Percentiles rank a stretch among this genome's conserved stretches.
These are phyloP conservation scores for Quadriops clusia DNA, from an alignment of 2,888 invertebrate genomes.

Conservation along the genomic window DNA sequence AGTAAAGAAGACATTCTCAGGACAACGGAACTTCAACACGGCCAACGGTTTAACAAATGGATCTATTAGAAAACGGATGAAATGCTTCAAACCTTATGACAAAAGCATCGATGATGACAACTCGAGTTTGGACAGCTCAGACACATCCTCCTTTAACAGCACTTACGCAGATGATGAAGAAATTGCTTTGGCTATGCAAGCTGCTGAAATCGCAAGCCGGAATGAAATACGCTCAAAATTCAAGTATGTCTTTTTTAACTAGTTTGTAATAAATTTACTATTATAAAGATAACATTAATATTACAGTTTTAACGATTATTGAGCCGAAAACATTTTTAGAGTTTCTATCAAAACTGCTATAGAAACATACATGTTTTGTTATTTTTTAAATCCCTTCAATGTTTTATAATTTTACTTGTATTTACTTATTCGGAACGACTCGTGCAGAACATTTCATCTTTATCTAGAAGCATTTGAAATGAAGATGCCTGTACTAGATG, in stretches of 20 bases:
- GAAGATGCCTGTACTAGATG: no score
- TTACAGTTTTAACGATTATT: neutral
- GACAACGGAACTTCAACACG: conserved; percentile 20
- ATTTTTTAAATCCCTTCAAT: conserved; percentile 56
- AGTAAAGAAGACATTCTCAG: conserved; percentile 9
- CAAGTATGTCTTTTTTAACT: conserved; percentile 40
- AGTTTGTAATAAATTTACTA: conserved; percentile 4
- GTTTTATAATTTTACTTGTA: no score
- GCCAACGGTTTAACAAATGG: no score
- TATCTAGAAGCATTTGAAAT: no score
- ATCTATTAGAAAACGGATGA: conserved; percentile 19
- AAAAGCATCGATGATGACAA: conserved; percentile 23
- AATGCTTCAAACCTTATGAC: conserved; percentile 6
- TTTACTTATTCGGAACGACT: no score
- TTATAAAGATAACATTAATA: neutral
- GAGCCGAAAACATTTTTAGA: neutral
- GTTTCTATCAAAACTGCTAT: neutral
- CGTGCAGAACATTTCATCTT: no score
- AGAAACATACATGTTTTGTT: conserved; percentile 6
- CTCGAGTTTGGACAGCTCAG: conserved; percentile 34
- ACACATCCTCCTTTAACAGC: conserved; percentile 60
- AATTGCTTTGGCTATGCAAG: conserved; percentile 73
- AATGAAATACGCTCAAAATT: conserved; percentile 72
- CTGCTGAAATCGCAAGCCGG: conserved; percentile 68
- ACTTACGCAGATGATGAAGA: conserved; percentile 80